phyloP scores from a whole-genome alignment of 2,888 invertebrate genomes.

The Branchellion lobata region DNA sequence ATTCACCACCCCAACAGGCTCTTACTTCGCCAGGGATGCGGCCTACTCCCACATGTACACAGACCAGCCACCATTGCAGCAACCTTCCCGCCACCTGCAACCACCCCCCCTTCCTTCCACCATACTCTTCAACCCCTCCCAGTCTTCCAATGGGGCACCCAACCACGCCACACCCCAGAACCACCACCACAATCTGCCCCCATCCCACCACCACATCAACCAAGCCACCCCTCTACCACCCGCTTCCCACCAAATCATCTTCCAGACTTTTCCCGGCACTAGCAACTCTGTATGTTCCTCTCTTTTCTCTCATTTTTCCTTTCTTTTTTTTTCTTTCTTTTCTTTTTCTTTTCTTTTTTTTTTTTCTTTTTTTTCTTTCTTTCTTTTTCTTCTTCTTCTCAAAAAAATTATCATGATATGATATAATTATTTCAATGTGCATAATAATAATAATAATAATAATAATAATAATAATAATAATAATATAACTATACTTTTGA shows the following conservation, averaged over 20 bases:
- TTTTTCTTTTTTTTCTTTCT: too few species aligned
- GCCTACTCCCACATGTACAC: conserved; percentile 52
- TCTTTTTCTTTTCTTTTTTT: too few species aligned
- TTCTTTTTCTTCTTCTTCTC: too few species aligned
- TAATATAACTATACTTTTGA: too few species aligned
- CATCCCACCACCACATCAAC: conserved; percentile 30
- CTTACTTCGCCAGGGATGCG: conserved; percentile 52
- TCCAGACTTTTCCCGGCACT: conserved; percentile 46
- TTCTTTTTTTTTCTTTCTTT: background rate
- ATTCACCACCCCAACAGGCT: conserved; percentile 44
- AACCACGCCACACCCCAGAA: conserved; percentile 2
- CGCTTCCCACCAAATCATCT: conserved; percentile 43
- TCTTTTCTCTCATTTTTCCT: too few species aligned
- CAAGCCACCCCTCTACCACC: background rate
- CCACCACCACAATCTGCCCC: conserved; percentile 14
- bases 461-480: too few species aligned
- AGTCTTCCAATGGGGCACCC: background rate
- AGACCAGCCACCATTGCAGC: conserved; percentile 44
- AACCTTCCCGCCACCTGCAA: conserved; percentile 24
- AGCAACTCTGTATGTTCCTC: conserved; percentile 37
- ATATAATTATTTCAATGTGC: too few species aligned
- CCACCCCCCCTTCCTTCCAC: conserved; percentile 26
- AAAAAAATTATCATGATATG: too few species aligned
- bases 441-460: too few species aligned
- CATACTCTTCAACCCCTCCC: conserved; percentile 41